Evolutionary conservation across 2,797 vertebrate species (phyloP), one percentile per base, ranked within the genome.

Genomic region (Alectoris magna): DNA sequence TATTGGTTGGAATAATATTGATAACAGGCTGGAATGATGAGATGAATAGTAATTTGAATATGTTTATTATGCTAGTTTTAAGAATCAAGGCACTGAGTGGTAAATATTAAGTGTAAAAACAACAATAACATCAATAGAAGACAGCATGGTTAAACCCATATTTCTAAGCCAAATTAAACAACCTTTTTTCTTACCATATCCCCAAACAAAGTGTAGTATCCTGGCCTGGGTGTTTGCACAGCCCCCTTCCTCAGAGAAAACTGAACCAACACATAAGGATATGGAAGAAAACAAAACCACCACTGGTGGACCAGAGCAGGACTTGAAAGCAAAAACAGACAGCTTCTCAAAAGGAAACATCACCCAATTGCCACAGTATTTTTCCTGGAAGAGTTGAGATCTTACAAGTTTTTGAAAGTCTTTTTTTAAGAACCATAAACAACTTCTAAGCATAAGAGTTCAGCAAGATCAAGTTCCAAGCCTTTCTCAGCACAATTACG

Each of bases 401-500:
- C 36, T 43, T 41, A 46, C 18, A 34, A 0, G 0, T 13, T 66
- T 72, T 69, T 81, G 64, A 49, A 36, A 56, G 31, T 24, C 31
- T 95, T 87, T 84, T 84, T 78, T 60, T 75, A 79, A 70, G 56
- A 71, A 62, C 44, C 46, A 62, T 59, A 79, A 85, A 36, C 16
- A 22, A 87, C 16, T 86, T 77, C 83, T 91, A 64, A 75, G 34
- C 91, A 73, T 14, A 66, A 48, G 63, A 72, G n/a, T 60, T 92
- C 55, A 58, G 49, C 36, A 53, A 76, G 67, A 63, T 67, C n/a
- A 95, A 82, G 55, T 82, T 60, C 77, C 58, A 93, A 77, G 44
- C 4, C 29, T 73, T 77, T 91, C 73, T 76, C 86, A 83, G 49
- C 15, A 60, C 68, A 94, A 93, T 75, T 89, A 85, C 46, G 34